phyloP scores from a whole-genome alignment of 2,113 vertebrate species.

The Hemicordylus capensis region DNA sequence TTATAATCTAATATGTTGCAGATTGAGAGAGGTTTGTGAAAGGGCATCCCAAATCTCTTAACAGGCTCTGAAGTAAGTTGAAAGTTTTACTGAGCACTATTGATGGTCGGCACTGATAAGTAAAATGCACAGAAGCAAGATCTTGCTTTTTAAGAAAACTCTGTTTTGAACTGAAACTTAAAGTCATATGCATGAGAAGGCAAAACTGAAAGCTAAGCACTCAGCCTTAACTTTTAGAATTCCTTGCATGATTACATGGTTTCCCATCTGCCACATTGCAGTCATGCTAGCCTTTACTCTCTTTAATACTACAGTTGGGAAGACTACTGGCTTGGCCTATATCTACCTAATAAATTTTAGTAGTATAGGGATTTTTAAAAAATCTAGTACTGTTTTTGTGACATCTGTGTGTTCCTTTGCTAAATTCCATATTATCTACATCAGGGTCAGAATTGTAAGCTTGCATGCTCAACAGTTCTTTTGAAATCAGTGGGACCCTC shows the following conservation, averaged over 20 bases:
- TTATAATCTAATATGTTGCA: constrained; percentile 46
- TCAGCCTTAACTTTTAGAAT: constrained; percentile 56
- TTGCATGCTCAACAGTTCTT: background rate
- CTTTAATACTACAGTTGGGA: background rate
- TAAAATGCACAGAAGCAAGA: constrained; percentile 58
- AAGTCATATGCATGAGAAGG: constrained; percentile 49
- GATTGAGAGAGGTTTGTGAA: constrained; percentile 28
- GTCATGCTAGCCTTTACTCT: background rate
- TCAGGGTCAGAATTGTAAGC: background rate
- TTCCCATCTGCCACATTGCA: constrained; percentile 39
- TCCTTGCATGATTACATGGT: constrained; percentile 47
- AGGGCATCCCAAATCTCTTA: constrained; percentile 52
- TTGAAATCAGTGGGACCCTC: background rate
- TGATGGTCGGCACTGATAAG: constrained; percentile 61
- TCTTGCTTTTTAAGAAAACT: constrained; percentile 35
- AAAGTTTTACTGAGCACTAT: constrained; percentile 55
- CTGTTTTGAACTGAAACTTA: constrained; percentile 34
- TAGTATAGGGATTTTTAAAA: background rate
- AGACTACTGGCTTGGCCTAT: background rate
- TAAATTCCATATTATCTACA: background rate
- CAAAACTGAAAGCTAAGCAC: constrained; percentile 60
- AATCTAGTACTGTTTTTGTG: background rate
- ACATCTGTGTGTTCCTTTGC: background rate
- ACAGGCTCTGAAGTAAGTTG: constrained; percentile 55
- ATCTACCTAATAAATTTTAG: background rate